Conservation (phyloP, 2,888 invertebrate species). For the Chelonus formosanus region DNA sequence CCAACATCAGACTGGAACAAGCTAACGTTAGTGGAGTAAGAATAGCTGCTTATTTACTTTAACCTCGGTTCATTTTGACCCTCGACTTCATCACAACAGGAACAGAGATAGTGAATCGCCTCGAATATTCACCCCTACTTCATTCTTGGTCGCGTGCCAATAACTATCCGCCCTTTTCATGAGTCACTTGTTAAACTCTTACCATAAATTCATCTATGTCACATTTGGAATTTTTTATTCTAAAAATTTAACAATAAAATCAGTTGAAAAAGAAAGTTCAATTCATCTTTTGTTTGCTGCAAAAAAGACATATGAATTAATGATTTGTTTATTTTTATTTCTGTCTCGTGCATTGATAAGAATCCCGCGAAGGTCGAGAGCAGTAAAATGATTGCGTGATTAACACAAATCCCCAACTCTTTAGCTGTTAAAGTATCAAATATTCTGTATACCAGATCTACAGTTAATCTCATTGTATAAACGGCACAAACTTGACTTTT, state of each 20-base stretch:
- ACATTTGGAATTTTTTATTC: background rate
- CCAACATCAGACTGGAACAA: too few relatives aligned
- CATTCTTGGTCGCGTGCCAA: constrained; percentile 9
- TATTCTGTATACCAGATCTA: constrained; percentile 3
- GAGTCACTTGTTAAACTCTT: constrained; percentile 3
- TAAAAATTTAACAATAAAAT: background rate
- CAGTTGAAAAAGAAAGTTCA: too few relatives aligned
- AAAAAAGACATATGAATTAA: background rate
- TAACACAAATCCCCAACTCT: background rate
- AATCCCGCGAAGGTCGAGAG: constrained; percentile 18
- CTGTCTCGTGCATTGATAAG: constrained; percentile 14
- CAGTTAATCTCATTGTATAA: constrained; percentile 8
- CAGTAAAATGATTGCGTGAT: constrained; percentile 5
- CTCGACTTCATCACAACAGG: constrained; percentile 9
- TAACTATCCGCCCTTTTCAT: constrained; percentile 6
- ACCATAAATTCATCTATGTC: too few relatives aligned
- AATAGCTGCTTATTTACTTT: background rate
- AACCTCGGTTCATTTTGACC: background rate
- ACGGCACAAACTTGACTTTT: constrained; percentile 11
- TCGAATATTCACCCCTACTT: constrained; percentile 11
- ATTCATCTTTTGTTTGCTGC: too few relatives aligned
- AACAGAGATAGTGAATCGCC: background rate
- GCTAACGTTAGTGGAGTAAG: background rate
- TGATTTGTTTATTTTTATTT: constrained; percentile 11
- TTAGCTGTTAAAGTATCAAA: background rate